These are phyloP conservation scores for Aphodius sticticus DNA, from an alignment of 2,888 invertebrate genomes.

Conservation along the genomic window DNA sequence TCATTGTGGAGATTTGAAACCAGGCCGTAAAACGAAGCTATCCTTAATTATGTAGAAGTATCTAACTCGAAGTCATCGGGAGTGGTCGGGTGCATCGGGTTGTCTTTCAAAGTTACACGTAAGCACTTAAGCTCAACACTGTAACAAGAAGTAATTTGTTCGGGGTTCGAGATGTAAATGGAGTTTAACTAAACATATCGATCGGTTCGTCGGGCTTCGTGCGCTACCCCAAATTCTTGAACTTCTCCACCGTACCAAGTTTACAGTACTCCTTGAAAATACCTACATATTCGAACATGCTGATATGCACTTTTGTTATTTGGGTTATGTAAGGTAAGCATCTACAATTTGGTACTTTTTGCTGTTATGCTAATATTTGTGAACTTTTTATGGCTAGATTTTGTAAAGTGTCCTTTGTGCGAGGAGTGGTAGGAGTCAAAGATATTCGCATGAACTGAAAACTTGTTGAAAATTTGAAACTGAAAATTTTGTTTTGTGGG, in stretches of 20 bases:
- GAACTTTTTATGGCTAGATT: too few relatives aligned
- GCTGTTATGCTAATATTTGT: too few relatives aligned
- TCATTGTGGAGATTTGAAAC: too few relatives aligned
- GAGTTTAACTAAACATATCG: neutral
- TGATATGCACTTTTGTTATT: neutral
- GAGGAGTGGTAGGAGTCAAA: too few relatives aligned
- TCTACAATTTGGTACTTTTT: neutral
- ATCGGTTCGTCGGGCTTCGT: neutral
- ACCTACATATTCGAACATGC: neutral
- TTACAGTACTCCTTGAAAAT: too few relatives aligned
- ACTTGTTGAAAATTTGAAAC: too few relatives aligned
- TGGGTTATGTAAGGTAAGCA: neutral
- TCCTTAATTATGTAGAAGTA: neutral
- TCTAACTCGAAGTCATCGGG: neutral
- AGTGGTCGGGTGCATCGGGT: neutral
- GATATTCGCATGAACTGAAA: too few relatives aligned
- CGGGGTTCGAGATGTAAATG: neutral
- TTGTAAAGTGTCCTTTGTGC: too few relatives aligned
- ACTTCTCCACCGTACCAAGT: neutral
- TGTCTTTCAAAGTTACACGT: slow-evolving; percentile 4
- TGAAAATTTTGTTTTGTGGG: too few relatives aligned
- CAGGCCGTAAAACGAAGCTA: neutral
- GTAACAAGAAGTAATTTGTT: slow-evolving; percentile 4
- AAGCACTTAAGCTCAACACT: neutral
- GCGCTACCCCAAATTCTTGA: neutral